phyloP scores from a whole-genome alignment of 2,888 invertebrate genomes.

The Odontocerum albicorne region DNA sequence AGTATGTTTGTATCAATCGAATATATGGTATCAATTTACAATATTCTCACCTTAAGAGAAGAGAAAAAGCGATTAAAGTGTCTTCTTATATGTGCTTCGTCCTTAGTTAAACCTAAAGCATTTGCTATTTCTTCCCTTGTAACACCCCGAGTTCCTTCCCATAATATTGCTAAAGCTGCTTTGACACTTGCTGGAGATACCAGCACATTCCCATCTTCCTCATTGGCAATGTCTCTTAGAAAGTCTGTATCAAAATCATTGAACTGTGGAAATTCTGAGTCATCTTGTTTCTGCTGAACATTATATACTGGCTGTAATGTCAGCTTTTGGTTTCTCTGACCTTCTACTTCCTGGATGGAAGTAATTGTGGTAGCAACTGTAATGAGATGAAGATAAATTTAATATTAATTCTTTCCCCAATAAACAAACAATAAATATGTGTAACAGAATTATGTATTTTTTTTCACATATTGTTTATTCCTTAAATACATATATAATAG shows the following conservation, averaged over 20 bases:
- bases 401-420: too few species aligned
- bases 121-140: constrained; percentile 61
- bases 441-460: too few species aligned
- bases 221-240: constrained; percentile 49
- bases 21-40: too few species aligned
- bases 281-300: too few species aligned
- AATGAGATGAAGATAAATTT: background rate
- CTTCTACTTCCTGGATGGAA: background rate
- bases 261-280: too few species aligned
- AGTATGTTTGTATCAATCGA: too few species aligned
- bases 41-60: constrained; percentile 46
- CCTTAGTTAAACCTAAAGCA: constrained; percentile 57
- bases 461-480: too few species aligned
- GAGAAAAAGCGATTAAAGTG: constrained; percentile 44
- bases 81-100: constrained; percentile 46
- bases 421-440: too few species aligned
- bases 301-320: too few species aligned
- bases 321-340: too few species aligned
- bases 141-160: constrained; percentile 61
- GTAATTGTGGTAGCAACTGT: background rate
- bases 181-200: constrained; percentile 70
- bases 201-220: constrained; percentile 58
- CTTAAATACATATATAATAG: too few species aligned
- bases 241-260: constrained; percentile 62
- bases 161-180: constrained; percentile 61